A percentile compares a stretch with the other conserved stretches of the same genome.
Evolutionary conservation across 2,797 vertebrate genomes (phyloP).

Genomic region (Enteromius unitaeniatus): DNA sequence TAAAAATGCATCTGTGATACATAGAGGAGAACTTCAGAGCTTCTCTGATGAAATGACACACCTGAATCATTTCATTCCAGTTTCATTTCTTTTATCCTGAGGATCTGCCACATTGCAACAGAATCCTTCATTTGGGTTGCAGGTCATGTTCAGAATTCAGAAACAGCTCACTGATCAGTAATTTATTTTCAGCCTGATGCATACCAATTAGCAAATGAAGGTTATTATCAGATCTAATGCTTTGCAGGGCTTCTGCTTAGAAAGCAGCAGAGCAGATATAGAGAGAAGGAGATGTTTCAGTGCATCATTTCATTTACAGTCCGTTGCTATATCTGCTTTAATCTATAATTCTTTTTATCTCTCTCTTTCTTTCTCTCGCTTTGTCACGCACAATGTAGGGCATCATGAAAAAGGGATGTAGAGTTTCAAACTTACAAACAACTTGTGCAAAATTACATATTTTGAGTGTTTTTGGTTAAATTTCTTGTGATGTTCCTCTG

Average conservation of each 20-base stretch:
- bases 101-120: conserved; percentile 46
- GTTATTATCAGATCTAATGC: conserved; percentile 78
- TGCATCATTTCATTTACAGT: conserved; percentile 62
- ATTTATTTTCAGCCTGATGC: conserved; percentile 85
- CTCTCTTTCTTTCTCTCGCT: not conserved
- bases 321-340: conserved; percentile 19
- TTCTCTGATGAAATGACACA: conserved; percentile 21
- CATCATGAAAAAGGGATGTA: not conserved
- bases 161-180: conserved; percentile 87
- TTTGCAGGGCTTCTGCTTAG: conserved; percentile 60
- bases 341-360: not conserved
- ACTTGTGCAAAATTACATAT: not conserved
- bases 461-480: not conserved
- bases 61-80: conserved; percentile 13
- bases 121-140: conserved; percentile 76
- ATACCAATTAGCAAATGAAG: conserved; percentile 86
- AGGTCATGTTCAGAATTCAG: conserved; percentile 78
- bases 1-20: conserved; percentile 29
- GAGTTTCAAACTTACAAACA: not conserved
- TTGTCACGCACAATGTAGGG: not conserved
- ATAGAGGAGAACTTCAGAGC: conserved; percentile 34
- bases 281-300: conserved; percentile 56
- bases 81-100: conserved; percentile 49
- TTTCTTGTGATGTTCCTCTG: not conserved
- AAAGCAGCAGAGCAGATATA: conserved; percentile 63